Conservation (phyloP, 2,113 vertebrate species). For the Penelope pileata region DNA sequence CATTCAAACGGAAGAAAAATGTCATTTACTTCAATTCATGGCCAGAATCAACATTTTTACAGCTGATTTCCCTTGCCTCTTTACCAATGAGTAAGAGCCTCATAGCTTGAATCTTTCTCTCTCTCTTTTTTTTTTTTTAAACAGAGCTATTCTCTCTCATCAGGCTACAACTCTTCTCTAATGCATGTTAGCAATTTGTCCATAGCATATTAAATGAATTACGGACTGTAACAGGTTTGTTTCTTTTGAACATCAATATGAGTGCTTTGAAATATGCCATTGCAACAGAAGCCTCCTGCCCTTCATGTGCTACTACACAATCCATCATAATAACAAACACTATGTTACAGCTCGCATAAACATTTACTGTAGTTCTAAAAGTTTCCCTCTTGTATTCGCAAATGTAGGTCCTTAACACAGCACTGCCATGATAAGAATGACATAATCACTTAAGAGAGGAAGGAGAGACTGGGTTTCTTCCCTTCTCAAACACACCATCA, state of each 20-base stretch:
- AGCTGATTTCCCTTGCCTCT: background rate
- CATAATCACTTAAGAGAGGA: rapidly evolving
- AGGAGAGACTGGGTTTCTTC: background rate
- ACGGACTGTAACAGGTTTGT: rapidly evolving
- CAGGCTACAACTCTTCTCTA: background rate
- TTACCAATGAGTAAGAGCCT: background rate
- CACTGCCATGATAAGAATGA: background rate
- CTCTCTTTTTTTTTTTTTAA: background rate
- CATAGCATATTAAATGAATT: background rate
- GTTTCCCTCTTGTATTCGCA: background rate
- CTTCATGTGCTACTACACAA: background rate
- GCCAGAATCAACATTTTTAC: background rate
- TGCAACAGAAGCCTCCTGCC: background rate
- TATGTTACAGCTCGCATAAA: background rate
- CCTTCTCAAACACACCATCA: background rate
- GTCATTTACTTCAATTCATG: background rate
- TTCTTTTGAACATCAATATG: background rate
- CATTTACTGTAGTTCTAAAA: background rate
- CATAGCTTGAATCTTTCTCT: background rate
- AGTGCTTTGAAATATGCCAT: background rate
- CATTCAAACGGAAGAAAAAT: background rate
- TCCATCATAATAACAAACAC: background rate
- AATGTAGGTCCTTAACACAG: background rate
- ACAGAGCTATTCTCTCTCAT: background rate
- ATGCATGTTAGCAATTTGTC: background rate